Percentiles rank a stretch among this genome's conserved stretches.
These are phyloP conservation scores for Alitta virens DNA, from an alignment of 2,888 invertebrate genomes.

Conservation along the genomic window DNA sequence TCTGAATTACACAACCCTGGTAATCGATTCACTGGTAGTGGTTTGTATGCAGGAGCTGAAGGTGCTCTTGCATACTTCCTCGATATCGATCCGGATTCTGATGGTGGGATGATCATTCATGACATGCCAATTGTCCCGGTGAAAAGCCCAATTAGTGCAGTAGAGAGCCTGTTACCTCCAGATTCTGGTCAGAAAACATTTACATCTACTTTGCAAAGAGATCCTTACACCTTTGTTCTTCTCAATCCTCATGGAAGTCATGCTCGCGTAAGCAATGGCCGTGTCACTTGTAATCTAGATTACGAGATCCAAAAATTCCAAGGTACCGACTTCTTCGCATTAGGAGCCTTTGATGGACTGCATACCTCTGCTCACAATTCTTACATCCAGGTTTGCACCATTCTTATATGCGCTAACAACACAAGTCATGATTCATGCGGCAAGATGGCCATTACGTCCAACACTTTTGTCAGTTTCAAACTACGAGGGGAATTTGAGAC, in stretches of 20 bases:
- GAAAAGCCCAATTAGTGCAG: too few species aligned
- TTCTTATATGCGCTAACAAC: slow-evolving; percentile 33
- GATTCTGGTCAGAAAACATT: neutral
- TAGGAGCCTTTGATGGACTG: slow-evolving; percentile 40
- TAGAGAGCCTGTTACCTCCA: neutral
- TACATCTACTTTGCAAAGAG: neutral
- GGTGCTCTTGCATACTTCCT: slow-evolving; percentile 22
- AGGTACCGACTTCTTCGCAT: slow-evolving; percentile 30
- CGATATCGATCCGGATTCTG: neutral
- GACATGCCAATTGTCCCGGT: neutral
- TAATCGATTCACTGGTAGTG: slow-evolving; percentile 65
- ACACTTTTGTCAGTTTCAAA: slow-evolving; percentile 1
- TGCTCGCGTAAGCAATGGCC: slow-evolving; percentile 31
- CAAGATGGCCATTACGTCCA: slow-evolving; percentile 26
- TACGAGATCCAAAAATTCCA: neutral
- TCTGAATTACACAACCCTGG: slow-evolving; percentile 69
- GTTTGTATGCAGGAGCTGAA: slow-evolving; percentile 65
- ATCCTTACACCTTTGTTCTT: slow-evolving; percentile 12
- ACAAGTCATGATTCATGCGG: neutral
- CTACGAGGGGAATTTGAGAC: slow-evolving; percentile 10
- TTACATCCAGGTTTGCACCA: slow-evolving; percentile 37
- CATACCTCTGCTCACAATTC: slow-evolving; percentile 36
- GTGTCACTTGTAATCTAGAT: slow-evolving; percentile 31
- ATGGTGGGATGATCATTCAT: neutral
- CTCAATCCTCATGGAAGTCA: slow-evolving; percentile 20